phyloP scores from a whole-genome alignment of 2,797 vertebrate species.

The Acestrorhynchus altus region DNA sequence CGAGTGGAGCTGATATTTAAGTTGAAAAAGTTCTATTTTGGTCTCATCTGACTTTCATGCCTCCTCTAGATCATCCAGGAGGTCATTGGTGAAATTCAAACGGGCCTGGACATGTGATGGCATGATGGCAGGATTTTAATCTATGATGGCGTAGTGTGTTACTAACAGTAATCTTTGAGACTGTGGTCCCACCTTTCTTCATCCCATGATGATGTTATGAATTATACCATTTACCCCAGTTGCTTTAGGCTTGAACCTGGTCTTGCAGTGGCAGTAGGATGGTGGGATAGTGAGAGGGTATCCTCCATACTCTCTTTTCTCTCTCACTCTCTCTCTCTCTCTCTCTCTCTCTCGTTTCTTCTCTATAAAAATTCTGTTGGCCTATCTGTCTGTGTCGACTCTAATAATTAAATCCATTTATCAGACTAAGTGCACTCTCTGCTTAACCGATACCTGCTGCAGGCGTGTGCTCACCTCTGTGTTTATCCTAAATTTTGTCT shows the following conservation, averaged over 20 bases:
- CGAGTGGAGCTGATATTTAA: too few species aligned
- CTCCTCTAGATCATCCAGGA: too few species aligned
- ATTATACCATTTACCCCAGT: background rate
- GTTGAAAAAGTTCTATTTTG: too few species aligned
- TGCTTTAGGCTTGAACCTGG: background rate
- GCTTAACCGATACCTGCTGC: background rate
- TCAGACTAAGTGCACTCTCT: constrained; percentile 21
- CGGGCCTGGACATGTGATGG: too few species aligned
- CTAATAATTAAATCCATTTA: constrained; percentile 24
- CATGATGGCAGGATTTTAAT: too few species aligned
- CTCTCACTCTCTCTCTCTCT: background rate
- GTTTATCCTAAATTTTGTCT: background rate
- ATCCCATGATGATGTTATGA: background rate
- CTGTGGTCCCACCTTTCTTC: too few species aligned
- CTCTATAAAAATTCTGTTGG: background rate
- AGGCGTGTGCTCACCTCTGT: background rate
- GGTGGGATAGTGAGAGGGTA: background rate
- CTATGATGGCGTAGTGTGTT: too few species aligned
- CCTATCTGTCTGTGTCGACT: constrained; percentile 31
- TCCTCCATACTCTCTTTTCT: background rate
- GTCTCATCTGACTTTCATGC: too few species aligned
- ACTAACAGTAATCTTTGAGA: too few species aligned
- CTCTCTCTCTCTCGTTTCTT: too few species aligned
- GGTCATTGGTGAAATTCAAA: too few species aligned
- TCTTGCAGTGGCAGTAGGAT: background rate